These are phyloP conservation scores for Rhagophthalmus giganteus DNA, from an alignment of 2,888 invertebrate genomes.

Conservation along the genomic window DNA sequence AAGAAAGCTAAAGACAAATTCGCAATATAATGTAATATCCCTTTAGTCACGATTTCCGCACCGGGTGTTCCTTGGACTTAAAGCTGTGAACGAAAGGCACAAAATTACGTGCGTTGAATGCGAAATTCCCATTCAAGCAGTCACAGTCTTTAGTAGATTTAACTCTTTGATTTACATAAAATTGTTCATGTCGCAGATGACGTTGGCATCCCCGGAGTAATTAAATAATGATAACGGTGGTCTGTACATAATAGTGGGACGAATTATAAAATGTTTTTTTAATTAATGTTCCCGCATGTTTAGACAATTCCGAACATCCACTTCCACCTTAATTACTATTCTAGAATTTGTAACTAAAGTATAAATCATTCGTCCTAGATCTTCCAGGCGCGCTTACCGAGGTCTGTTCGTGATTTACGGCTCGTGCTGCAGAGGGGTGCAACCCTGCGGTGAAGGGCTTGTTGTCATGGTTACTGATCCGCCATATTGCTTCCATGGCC, in stretches of 20 bases:
- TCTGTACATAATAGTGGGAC: conserved; percentile 18
- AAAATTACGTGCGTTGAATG: conserved; percentile 50
- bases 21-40: conserved; percentile 46
- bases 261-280: conserved; percentile 24
- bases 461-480: conserved; percentile 51
- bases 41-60: conserved; percentile 52
- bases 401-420: conserved; percentile 38
- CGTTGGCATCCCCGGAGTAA: conserved; percentile 27
- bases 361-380: conserved; percentile 33
- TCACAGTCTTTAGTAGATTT: conserved; percentile 35
- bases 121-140: conserved; percentile 25
- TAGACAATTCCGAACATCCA: conserved; percentile 20
- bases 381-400: conserved; percentile 26
- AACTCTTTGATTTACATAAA: conserved; percentile 42
- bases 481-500: conserved; percentile 45
- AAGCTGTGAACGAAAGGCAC: conserved; percentile 36
- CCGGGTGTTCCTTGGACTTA: conserved; percentile 49
- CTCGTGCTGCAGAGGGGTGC: conserved; percentile 41
- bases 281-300: conserved; percentile 23
- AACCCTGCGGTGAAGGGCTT: conserved; percentile 47
- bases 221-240: conserved; percentile 30
- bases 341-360: conserved; percentile 25
- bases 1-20: conserved; percentile 35
- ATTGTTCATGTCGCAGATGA: conserved; percentile 39
- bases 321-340: conserved; percentile 26